Percentiles rank a stretch among this genome's conserved stretches.
Evolutionary conservation across 2,888 invertebrate genomes (phyloP).

Genomic region (Trachelus tabidus): DNA sequence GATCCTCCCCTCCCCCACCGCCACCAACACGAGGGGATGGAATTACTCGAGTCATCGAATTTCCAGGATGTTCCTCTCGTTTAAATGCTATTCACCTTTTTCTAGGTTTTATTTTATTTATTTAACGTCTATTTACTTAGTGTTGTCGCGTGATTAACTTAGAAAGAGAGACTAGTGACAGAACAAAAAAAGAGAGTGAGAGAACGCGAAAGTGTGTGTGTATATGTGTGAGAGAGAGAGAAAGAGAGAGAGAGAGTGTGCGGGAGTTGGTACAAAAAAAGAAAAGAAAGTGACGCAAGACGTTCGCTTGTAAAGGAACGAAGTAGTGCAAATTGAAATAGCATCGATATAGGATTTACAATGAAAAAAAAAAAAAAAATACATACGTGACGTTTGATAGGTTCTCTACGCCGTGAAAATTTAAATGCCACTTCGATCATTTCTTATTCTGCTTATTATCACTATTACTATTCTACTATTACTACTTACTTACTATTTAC

Average conservation of each 20-base stretch:
- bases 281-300: background rate
- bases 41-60: background rate
- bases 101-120: conserved; percentile 7
- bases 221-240: too few species aligned
- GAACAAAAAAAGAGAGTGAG: background rate
- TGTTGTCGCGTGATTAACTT: conserved; percentile 7
- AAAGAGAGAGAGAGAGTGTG: too few species aligned
- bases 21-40: background rate
- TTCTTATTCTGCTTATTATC: conserved; percentile 17
- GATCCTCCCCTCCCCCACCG: background rate
- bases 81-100: background rate
- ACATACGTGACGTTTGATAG: background rate
- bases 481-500: conserved; percentile 30
- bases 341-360: background rate
- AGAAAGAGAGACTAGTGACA: background rate
- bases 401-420: background rate
- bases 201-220: background rate
- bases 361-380: background rate
- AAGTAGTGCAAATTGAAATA: background rate
- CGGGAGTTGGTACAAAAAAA: background rate
- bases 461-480: conserved; percentile 26
- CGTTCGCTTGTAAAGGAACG: background rate
- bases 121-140: conserved; percentile 7
- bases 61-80: background rate
- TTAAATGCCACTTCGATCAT: background rate